Evolutionary conservation across 2,113 vertebrate species (phyloP).

Genomic region (Zosterops pallidus): DNA sequence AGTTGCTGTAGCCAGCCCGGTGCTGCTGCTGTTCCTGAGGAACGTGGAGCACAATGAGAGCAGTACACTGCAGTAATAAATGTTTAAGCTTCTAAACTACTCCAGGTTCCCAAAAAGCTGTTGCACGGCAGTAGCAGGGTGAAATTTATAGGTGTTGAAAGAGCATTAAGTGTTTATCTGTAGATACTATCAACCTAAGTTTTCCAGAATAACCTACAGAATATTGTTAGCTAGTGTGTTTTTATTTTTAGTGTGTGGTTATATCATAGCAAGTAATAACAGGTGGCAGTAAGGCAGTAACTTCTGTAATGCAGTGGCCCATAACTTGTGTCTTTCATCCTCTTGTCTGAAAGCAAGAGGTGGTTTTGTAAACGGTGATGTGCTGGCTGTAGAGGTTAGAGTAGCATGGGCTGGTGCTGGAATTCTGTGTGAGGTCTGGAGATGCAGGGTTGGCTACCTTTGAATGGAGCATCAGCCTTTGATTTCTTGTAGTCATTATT

Average conservation of each 20-base stretch:
- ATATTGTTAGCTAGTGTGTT: neutral
- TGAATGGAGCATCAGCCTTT: neutral
- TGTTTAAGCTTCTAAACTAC: neutral
- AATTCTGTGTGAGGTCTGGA: neutral
- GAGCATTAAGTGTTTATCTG: neutral
- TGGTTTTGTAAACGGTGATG: neutral
- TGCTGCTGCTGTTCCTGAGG: neutral
- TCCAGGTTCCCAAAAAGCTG: neutral
- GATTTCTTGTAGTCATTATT: neutral
- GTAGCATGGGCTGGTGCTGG: neutral
- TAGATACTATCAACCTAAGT: neutral
- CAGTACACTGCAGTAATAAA: neutral
- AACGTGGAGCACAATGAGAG: neutral
- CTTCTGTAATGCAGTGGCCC: neutral
- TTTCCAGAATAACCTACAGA: neutral
- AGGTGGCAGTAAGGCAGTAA: neutral
- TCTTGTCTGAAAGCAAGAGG: neutral
- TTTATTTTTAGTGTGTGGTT: neutral
- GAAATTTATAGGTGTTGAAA: neutral
- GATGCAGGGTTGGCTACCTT: rapidly evolving
- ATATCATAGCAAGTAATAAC: neutral
- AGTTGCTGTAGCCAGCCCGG: neutral
- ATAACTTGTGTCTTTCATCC: neutral
- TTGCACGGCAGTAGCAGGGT: neutral
- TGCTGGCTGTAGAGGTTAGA: neutral